Evolutionary conservation across 53 echinoderm and acorn worm genomes (phyloP), one percentile per base, ranked within the genome.

Genomic region (Echinarachnius parma): DNA sequence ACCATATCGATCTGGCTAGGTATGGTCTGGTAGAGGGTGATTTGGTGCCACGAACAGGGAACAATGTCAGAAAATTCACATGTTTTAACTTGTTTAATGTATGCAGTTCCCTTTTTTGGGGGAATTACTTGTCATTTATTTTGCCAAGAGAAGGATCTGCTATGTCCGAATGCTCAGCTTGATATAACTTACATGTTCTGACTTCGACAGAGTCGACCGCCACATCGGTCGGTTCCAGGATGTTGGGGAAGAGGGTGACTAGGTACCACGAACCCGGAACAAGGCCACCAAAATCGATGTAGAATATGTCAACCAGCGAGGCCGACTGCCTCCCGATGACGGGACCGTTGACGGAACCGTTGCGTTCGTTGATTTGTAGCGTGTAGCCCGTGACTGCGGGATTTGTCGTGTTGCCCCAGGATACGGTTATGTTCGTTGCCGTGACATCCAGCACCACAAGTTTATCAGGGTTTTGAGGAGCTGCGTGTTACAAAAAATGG

Each of bases 371-470:
- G 16, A 68, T 50, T 5, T 34, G 22, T 9, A 68, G 24, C 1
- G 0, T n/a, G 15, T 21, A 68, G 11, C 68, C 68, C 11, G 33
- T 50, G 29, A 68, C 68, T 4, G 30, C 50, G 1, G 68, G 52
- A 0, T 48, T 28, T 11, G 68, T 68, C 31, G 68, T 68, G 68
- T 68, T 68, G 20, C 68, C 68, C 68, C 68, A 68, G 30, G n/a
- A 14, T 49, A 68, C 52, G 7, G 33, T 30, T 31, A 68, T 49
- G 53, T 31, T n/a, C 8, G 68, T 68, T 15, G 68, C 13, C 0
- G 33, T 32, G 4, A 22, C 13, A 0, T 4, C 16, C 22, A 48
- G 18, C 32, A 68, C 20, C 4, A 13, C 28, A 2, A 68, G 52
- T 18, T 50, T 34, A 32, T 68, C 68, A 13, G 68, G 2, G 2